A percentile compares a stretch with the other conserved stretches of the same genome.
These are phyloP conservation scores for Dichetophora obliterata DNA, from an alignment of 2,888 invertebrate species.

Conservation along the genomic window DNA sequence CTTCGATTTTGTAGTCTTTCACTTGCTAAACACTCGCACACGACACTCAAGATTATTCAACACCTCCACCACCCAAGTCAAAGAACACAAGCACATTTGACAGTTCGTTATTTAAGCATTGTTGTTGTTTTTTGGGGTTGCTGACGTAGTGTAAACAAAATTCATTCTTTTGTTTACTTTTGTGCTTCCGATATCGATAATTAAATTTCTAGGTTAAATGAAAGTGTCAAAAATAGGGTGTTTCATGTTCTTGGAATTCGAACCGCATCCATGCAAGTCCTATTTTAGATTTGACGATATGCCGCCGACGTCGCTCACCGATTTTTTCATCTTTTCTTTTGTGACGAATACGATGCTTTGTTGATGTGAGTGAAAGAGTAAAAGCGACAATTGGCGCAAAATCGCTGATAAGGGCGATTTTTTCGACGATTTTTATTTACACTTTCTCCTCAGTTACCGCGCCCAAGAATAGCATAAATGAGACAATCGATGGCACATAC, in stretches of 20 bases:
- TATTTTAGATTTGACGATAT: no score
- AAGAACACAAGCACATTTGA: neutral
- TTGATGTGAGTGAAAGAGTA: no score
- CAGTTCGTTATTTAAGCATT: neutral
- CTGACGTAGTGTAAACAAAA: constrained; percentile 27
- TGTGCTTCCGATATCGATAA: constrained; percentile 2
- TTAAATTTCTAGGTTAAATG: constrained; percentile 17
- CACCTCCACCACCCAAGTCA: constrained; percentile 13
- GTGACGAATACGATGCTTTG: no score
- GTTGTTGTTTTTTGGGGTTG: neutral
- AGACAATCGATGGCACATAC: no score
- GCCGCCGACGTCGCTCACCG: no score
- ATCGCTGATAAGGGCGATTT: no score
- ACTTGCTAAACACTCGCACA: neutral
- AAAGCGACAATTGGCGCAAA: no score
- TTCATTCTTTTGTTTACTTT: constrained; percentile 3
- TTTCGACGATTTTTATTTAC: no score
- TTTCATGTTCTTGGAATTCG: neutral
- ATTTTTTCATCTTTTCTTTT: no score
- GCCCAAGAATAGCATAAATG: no score
- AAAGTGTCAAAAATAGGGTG: constrained; percentile 12
- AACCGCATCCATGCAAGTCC: no score
- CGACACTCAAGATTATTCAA: neutral
- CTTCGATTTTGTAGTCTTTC: neutral
- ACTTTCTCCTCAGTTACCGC: no score